Conservation (phyloP, 1,140 invertebrate genomes). For the Teleopsis dalmanni region DNA sequence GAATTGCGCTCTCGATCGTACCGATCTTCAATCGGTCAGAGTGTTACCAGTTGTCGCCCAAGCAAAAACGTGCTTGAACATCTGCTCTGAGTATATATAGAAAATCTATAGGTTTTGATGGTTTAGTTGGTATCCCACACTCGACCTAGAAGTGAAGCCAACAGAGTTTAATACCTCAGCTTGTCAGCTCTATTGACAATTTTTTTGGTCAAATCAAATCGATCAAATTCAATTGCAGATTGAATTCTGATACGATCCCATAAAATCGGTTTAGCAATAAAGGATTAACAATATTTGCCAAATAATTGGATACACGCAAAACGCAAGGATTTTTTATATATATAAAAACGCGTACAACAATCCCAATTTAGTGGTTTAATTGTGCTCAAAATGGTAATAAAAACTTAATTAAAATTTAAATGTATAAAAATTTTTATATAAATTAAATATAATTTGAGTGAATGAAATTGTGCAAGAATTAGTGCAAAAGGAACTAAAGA, state of each 20-base stretch:
- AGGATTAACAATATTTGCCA: slow-evolving; percentile 10
- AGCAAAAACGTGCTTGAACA: slow-evolving; percentile 19
- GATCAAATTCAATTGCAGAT: slow-evolving; percentile 40
- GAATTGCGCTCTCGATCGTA: slow-evolving; percentile 10
- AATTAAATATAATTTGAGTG: not conserved
- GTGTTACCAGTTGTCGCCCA: slow-evolving; percentile 17
- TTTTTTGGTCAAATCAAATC: slow-evolving; percentile 7
- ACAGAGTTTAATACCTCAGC: slow-evolving; percentile 19
- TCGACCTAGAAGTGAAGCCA: slow-evolving; percentile 43
- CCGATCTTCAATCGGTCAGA: slow-evolving; percentile 16
- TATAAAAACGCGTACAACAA: not conserved
- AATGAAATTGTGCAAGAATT: not conserved
- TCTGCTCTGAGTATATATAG: slow-evolving; percentile 41
- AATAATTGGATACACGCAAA: slow-evolving; percentile 15
- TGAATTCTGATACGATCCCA: slow-evolving; percentile 42
- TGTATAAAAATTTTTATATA: not conserved
- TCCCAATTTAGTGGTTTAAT: slow-evolving; percentile 15
- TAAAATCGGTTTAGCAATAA: slow-evolving; percentile 23
- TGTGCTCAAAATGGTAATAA: slow-evolving; percentile 40
- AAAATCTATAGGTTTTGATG: slow-evolving; percentile 44
- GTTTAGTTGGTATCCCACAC: slow-evolving; percentile 45
- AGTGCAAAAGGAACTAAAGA: not conserved
- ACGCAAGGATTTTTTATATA: slow-evolving; percentile 12
- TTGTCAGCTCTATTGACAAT: slow-evolving; percentile 13
- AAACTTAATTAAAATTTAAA: too few relatives aligned